A percentile compares a stretch with the other conserved stretches of the same genome.
These are phyloP conservation scores for Neocrepidodera transversa DNA, from an alignment of 2,888 invertebrate genomes.

Conservation along the genomic window DNA sequence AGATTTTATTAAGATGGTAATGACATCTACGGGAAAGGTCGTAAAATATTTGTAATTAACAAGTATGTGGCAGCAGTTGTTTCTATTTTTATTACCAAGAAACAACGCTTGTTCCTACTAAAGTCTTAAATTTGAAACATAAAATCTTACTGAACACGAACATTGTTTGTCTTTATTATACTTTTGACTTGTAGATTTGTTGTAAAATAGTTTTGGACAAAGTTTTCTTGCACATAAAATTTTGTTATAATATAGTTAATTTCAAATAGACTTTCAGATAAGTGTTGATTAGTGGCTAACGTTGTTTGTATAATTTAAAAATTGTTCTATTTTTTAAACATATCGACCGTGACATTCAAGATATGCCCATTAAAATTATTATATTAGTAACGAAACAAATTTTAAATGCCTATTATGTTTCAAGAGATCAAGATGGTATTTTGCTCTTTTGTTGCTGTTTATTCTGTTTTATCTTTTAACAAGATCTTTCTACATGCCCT, in stretches of 20 bases:
- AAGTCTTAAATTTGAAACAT: neutral
- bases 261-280: too few species aligned
- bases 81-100: neutral
- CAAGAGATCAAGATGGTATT: too few species aligned
- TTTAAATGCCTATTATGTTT: too few species aligned
- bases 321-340: too few species aligned
- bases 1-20: neutral
- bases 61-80: neutral
- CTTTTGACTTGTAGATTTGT: neutral
- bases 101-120: neutral
- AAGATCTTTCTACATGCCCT: neutral
- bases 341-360: too few species aligned
- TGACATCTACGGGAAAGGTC: constrained; percentile 1
- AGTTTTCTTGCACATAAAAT: too few species aligned
- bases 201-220: too few species aligned
- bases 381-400: too few species aligned
- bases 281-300: too few species aligned
- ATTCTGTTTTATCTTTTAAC: neutral
- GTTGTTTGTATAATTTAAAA: too few species aligned
- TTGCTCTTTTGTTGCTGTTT: neutral
- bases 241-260: too few species aligned
- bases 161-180: neutral
- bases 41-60: constrained; percentile 1
- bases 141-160: neutral
- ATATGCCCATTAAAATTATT: too few species aligned